These are phyloP conservation scores for Coregonus suidteri DNA, from an alignment of 2,797 vertebrate genomes.

Conservation along the genomic window DNA sequence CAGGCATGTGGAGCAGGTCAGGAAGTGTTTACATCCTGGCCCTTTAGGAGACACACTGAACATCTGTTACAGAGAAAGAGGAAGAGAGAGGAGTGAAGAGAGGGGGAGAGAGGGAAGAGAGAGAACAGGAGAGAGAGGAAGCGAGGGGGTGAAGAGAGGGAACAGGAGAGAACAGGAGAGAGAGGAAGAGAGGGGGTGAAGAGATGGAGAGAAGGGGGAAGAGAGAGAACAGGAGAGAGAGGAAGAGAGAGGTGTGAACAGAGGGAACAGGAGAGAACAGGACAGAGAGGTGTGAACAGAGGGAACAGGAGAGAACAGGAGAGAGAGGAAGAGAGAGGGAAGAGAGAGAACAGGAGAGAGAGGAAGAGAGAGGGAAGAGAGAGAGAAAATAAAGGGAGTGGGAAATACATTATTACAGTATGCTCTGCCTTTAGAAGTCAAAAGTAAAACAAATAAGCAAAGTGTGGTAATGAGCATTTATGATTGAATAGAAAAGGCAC, in stretches of 20 bases:
- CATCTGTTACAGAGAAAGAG: constrained; percentile 69
- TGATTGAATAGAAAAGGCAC: constrained; percentile 59
- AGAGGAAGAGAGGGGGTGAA: neutral
- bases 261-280: no score
- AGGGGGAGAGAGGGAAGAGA: neutral
- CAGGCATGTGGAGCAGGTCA: constrained; percentile 85
- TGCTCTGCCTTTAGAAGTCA: neutral
- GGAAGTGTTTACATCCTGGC: constrained; percentile 90
- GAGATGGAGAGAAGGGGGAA: no score
- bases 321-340: no score
- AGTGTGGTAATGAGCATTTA: neutral
- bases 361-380: no score
- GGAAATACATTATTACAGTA: neutral
- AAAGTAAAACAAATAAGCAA: neutral
- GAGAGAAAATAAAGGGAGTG: neutral
- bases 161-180: neutral
- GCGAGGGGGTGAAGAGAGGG: no score
- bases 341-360: neutral
- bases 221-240: no score
- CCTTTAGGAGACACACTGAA: constrained; percentile 82
- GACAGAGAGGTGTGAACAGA: no score
- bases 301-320: no score
- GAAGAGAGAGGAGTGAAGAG: neutral
- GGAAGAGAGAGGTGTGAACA: no score
- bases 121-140: neutral